Conservation (phyloP, 2,113 vertebrate genomes). For the Dasypus novemcinctus region DNA sequence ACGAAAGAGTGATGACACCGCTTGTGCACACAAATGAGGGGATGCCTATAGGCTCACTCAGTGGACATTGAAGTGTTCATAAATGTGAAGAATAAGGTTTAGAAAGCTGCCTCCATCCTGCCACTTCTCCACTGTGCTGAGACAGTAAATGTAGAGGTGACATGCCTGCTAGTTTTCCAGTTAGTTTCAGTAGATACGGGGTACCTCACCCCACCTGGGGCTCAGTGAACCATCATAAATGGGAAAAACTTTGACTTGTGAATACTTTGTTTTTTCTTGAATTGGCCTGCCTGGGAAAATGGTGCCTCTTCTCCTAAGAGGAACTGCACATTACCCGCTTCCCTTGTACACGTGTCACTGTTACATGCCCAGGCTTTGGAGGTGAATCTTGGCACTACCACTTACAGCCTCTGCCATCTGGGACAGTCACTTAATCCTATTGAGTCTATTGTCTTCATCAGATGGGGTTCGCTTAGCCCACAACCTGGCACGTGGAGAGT, state of each 20-base stretch:
- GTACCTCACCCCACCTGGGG: accelerated
- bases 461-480: not conserved
- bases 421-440: not conserved
- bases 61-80: not conserved
- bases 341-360: not conserved
- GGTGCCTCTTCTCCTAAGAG: not conserved
- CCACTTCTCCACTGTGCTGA: not conserved
- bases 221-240: not conserved
- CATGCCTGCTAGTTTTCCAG: not conserved
- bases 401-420: not conserved
- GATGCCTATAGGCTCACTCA: no score
- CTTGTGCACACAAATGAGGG: not conserved
- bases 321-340: not conserved
- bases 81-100: not conserved
- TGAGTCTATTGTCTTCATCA: not conserved
- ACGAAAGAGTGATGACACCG: not conserved
- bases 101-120: not conserved
- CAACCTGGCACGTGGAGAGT: not conserved
- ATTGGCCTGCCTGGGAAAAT: not conserved
- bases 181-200: not conserved
- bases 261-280: not conserved
- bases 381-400: not conserved
- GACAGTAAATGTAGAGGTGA: not conserved
- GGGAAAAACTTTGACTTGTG: not conserved
- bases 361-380: not conserved